Base-by-base conservation (phyloP, 1,140 invertebrate genomes). In the Hesperophylax magnus region DNA sequence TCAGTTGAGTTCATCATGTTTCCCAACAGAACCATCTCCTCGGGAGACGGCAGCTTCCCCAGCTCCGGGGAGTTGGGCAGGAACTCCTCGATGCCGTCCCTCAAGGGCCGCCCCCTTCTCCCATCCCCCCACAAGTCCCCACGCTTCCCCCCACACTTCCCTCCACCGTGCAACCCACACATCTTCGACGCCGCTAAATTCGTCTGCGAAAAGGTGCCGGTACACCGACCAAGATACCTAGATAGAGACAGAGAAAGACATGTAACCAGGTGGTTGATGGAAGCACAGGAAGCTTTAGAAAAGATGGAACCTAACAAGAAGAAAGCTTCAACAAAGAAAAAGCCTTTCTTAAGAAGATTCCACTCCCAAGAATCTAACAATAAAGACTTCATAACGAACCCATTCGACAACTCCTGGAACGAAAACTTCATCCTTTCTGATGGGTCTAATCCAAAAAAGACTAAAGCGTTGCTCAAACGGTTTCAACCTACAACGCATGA, bases 171-270 rank as follows among this genome's bases (percentile, higher is more conserved):
- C 54, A 89, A 88, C 5, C 88, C 89, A 60, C 89, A 90, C 85
- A 90, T 89, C 85, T 90, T 90, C 85, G 89, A 90, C 80, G 89
- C 89, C 5, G 89, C 89, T 1, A 86, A 88, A 58, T 90, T 90
- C 86, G 89, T 88, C 63, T 88, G 88, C 82, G 89, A 90, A 76
- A 84, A 84, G 72, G 82, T 78, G 0, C 79, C 67, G 34, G 31
- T 67, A 7, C 88, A 88, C 20, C 87, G 89, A 58, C 89, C 89
- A 7, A 78, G 89, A 47, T 90, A 90, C 84, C 80, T 90, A 24
- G 89, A 90, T 71, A 88, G 89, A 0, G 89, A 90, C 79, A 83
- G 89, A 56, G 89, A 90, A 71, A 83, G 88, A 54, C 85, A 90
- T 22, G 89, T 90, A 15, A 90, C 89, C 1, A 85, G 88, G 86